Base-by-base conservation (phyloP, 2,797 vertebrate species). In the Xiphophorus birchmanni region DNA sequence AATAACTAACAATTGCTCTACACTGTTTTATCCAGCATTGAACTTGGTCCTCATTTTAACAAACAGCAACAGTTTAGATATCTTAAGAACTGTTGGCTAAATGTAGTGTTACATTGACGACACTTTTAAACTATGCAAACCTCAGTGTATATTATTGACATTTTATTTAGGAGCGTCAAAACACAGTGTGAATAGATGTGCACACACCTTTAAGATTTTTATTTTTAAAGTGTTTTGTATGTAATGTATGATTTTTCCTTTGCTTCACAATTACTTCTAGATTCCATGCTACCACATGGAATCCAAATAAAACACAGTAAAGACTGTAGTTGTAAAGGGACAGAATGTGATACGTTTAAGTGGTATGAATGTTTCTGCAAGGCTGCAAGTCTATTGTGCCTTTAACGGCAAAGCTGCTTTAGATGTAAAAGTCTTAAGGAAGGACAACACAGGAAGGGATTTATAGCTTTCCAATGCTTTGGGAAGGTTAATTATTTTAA, bases 1-100 rank as follows among this genome's bases (percentile, higher is more conserved):
- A 71, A 90, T 85, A 89, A 72, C 71, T 75, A 29, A 79, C 60
- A 79, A 83, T 56, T 82, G 85, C 82, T 80, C n/a, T 47, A 63
- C 75, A 69, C 80, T 63, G 81, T 80, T 69, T 69, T 5, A 42
- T 69, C 37, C 40, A 42, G 65, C 11, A 40, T 42, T 23, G 10
- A 21, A 8, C 37, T 12, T 37, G 6, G 58, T 63, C 10, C 37
- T 42, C 23, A 9, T 42, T 69, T 69, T 69, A 42, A 26, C 37
- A 40, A 69, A 69, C 10, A 26, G 35, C 8, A 37, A 26, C 3
- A 40, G 15, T 42, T 42, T 12, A 42, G 9, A 42, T 42, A 11
- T 23, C 65, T 69, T 9, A 23, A 23, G 21, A 42, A 26, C 65
- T 65, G 32, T 21, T 65, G 37, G 8, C 9, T 67, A 10, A 21